Evolutionary conservation across 2,113 vertebrate species (phyloP).

Genomic region (Bagarius yarrelli): DNA sequence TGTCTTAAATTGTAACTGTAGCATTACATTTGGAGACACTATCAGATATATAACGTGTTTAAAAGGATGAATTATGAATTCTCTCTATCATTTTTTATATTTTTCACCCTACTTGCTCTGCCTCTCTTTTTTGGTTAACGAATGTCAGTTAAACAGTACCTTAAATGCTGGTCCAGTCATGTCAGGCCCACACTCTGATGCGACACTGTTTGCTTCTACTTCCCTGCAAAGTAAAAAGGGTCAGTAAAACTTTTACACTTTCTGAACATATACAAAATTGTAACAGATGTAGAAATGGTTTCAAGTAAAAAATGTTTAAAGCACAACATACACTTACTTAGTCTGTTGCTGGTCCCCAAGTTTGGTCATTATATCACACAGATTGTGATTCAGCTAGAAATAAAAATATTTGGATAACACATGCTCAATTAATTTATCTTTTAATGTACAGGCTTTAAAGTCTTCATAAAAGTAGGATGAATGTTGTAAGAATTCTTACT

Average conservation of each 20-base stretch:
- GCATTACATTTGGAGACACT: neutral
- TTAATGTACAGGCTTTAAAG: neutral
- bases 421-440: neutral
- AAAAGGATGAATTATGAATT: neutral
- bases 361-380: slow-evolving; percentile 87
- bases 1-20: neutral
- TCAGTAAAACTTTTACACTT: slow-evolving; percentile 3
- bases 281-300: neutral
- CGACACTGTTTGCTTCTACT: slow-evolving; percentile 73
- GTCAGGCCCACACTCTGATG: slow-evolving; percentile 59
- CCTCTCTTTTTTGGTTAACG: neutral
- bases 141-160: slow-evolving; percentile 68
- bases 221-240: slow-evolving; percentile 69
- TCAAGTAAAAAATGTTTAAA: neutral
- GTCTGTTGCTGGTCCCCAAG: slow-evolving; percentile 82
- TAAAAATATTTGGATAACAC: neutral
- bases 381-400: slow-evolving; percentile 87
- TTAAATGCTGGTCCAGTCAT: slow-evolving; percentile 82
- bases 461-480: neutral
- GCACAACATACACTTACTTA: slow-evolving; percentile 60
- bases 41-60: neutral
- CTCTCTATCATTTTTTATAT: neutral
- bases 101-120: neutral
- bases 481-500: slow-evolving; percentile 64
- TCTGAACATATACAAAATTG: neutral